These are phyloP conservation scores for Hydractinia symbiolongicarpus DNA, from an alignment of 30 jellyfish, hydroid and myxozoan species.

Conservation along the genomic window DNA sequence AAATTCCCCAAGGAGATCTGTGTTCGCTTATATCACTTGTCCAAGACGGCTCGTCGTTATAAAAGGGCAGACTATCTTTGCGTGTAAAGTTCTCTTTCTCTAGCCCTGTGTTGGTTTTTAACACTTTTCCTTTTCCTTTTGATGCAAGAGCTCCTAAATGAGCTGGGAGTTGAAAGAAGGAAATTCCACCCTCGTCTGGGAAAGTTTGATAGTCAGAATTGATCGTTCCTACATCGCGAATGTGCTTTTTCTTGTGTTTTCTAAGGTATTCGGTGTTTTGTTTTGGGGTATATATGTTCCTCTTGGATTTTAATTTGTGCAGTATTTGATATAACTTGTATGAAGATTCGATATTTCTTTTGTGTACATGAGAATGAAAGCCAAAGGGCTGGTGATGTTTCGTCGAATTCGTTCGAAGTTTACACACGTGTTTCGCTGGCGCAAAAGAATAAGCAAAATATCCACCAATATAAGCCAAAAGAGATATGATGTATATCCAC, in stretches of 20 bases:
- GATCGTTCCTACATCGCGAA: neutral
- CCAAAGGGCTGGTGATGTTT: conserved; percentile 41
- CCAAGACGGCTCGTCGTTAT: conserved; percentile 15
- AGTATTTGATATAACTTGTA: neutral
- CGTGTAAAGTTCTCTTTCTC: neutral
- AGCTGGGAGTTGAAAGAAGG: conserved; percentile 19
- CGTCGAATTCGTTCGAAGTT: conserved; percentile 66
- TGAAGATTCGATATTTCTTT: conserved; percentile 7
- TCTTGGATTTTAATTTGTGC: neutral
- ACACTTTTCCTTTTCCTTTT: neutral
- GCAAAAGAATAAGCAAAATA: conserved; percentile 74
- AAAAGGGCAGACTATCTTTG: neutral
- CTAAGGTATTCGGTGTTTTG: neutral
- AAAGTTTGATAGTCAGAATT: neutral
- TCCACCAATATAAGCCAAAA: conserved; percentile 82
- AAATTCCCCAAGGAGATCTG: conserved; percentile 61
- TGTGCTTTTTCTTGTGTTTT: neutral
- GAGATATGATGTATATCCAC: conserved; percentile 57
- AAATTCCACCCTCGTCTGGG: conserved; percentile 13
- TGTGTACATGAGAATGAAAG: conserved; percentile 60
- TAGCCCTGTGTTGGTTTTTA: neutral
- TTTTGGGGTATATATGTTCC: neutral
- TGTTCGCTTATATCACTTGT: neutral
- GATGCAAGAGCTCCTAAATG: neutral
- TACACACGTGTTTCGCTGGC: conserved; percentile 83